phyloP scores from a whole-genome alignment of 2,113 vertebrate genomes.

The Mormyrus lacerda region DNA sequence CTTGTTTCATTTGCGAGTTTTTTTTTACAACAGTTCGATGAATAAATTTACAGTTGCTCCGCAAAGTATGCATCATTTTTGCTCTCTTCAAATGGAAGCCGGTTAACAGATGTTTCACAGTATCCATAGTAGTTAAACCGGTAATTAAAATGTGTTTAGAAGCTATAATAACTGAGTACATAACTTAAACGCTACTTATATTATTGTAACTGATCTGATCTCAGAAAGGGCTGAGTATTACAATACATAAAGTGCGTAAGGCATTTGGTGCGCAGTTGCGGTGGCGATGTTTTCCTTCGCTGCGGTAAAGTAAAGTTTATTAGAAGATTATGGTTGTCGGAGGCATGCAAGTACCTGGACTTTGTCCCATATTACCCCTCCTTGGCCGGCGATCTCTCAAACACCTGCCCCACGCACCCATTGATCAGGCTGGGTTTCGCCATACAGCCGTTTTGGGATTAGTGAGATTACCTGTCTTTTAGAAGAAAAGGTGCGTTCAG shows the following conservation, averaged over 20 bases:
- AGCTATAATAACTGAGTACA: background rate
- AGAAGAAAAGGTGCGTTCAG: background rate
- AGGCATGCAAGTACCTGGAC: constrained; percentile 10
- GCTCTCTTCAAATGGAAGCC: background rate
- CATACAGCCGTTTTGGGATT: background rate
- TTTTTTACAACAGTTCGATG: background rate
- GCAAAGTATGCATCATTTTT: background rate
- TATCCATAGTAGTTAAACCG: background rate
- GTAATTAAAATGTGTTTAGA: background rate
- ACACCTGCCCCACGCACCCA: constrained; percentile 10
- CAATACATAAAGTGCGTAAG: background rate
- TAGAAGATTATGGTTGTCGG: background rate
- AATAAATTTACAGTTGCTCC: background rate
- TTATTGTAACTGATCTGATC: background rate
- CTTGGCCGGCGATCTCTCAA: background rate
- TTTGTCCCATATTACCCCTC: background rate
- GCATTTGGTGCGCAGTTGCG: background rate
- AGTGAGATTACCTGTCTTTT: background rate
- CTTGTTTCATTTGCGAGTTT: background rate
- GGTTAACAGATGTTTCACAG: background rate
- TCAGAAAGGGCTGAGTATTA: background rate
- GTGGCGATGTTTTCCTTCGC: background rate
- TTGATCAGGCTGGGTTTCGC: background rate
- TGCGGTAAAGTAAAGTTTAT: constrained; percentile 5
- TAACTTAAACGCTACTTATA: background rate